Conservation (phyloP, 2,888 invertebrate genomes). For the Tipula confusa region DNA sequence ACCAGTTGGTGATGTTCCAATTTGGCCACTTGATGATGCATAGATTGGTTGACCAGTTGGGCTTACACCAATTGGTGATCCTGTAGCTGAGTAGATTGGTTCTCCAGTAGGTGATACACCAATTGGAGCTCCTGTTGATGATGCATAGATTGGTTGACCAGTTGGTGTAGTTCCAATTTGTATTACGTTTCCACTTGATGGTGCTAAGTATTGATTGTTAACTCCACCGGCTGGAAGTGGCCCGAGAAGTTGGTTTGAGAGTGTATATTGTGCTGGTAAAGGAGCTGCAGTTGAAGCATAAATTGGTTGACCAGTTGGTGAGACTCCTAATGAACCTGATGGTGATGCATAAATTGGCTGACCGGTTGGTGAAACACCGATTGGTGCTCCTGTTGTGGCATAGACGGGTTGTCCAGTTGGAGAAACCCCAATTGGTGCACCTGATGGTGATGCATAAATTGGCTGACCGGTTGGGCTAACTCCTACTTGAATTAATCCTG, state of each 20-base stretch:
- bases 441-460: not conserved
- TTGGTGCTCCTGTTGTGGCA: not conserved
- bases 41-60: constrained; percentile 27
- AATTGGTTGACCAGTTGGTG: constrained; percentile 29
- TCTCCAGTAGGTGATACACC: constrained; percentile 20
- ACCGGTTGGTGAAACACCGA: constrained; percentile 33
- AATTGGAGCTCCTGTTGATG: constrained; percentile 26
- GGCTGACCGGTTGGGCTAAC: constrained; percentile 26
- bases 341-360: constrained; percentile 33
- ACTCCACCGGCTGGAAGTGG: not conserved
- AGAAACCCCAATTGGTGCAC: not conserved
- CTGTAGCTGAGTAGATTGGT: constrained; percentile 12
- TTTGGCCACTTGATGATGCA: not conserved
- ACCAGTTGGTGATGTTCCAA: constrained; percentile 20
- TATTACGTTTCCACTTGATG: not conserved
- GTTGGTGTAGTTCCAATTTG: not conserved
- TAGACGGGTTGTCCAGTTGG: constrained; percentile 28
- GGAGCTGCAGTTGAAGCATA: not conserved
- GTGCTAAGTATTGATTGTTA: not conserved
- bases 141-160: constrained; percentile 28
- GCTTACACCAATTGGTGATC: not conserved
- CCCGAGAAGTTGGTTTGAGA: constrained; percentile 4
- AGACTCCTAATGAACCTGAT: constrained; percentile 33
- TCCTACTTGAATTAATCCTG: not conserved
- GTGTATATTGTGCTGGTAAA: not conserved